Percentiles rank a stretch among this genome's conserved stretches.
Evolutionary conservation across 2,888 invertebrate genomes (phyloP).

Genomic region (Bimastos eiseni): DNA sequence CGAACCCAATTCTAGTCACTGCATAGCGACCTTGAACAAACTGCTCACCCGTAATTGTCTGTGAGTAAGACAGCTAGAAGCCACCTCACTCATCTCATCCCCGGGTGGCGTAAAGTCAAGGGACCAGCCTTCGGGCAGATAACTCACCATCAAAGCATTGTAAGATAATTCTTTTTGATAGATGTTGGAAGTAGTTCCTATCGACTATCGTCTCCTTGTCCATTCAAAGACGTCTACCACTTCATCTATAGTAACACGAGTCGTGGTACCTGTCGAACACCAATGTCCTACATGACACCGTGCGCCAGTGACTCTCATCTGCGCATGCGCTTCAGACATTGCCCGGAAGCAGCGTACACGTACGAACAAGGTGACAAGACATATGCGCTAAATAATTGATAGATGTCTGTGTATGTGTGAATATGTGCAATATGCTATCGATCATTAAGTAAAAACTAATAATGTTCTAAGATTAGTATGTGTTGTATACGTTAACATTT

Average conservation of each 20-base stretch:
- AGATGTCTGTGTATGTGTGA: not conserved
- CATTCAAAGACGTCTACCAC: constrained; percentile 41
- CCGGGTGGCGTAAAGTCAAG: no score
- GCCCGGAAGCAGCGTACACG: constrained; percentile 43
- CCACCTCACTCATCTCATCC: no score
- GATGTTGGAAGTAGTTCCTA: not conserved
- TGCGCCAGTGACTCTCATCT: constrained; percentile 40
- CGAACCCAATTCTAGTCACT: no score
- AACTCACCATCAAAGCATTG: no score
- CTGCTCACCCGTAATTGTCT: no score
- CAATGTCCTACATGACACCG: constrained; percentile 38
- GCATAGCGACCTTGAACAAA: no score
- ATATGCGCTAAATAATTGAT: not conserved
- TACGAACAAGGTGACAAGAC: constrained; percentile 38
- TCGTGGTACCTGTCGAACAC: constrained; percentile 42
- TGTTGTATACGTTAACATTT: no score
- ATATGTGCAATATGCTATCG: no score
- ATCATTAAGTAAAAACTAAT: no score
- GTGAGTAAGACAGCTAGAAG: no score
- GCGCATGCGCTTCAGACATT: constrained; percentile 42
- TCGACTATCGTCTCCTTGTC: constrained; percentile 26
- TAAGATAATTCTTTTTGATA: not conserved
- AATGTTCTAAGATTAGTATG: no score
- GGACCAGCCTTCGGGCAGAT: no score
- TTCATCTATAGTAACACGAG: constrained; percentile 44